A percentile compares a stretch with the other conserved stretches of the same genome.
phyloP scores from a whole-genome alignment of 2,888 invertebrate species.

The Xestoiulus laeticollis region DNA sequence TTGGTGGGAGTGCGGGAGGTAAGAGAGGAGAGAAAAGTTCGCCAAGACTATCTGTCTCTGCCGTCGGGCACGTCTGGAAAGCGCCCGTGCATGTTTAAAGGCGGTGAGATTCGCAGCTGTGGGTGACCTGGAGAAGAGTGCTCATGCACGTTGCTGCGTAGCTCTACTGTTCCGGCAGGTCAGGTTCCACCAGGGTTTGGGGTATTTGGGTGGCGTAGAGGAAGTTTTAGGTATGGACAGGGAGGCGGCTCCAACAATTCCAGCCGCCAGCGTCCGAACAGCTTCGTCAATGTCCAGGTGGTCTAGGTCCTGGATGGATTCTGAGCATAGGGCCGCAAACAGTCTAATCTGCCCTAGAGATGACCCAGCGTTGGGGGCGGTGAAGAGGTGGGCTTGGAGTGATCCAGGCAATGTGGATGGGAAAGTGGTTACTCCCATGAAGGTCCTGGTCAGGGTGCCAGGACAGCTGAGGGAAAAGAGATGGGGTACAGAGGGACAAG shows the following conservation, averaged over 20 bases:
- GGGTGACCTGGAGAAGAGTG: neutral
- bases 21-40: neutral
- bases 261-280: neutral
- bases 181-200: neutral
- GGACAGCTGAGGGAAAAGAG: neutral
- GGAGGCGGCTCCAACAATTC: neutral
- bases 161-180: neutral
- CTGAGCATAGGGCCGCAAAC: neutral
- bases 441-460: conserved; percentile 63
- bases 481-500: neutral
- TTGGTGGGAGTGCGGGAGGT: neutral
- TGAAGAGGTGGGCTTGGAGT: neutral
- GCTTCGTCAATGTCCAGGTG: neutral
- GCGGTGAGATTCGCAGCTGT: neutral
- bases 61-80: neutral
- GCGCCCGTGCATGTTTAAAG: neutral
- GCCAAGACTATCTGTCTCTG: neutral
- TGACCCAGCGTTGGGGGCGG: neutral
- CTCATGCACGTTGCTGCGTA: neutral
- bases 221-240: neutral
- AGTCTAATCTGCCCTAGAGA: neutral
- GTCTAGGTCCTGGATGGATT: neutral
- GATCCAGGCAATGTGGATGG: neutral
- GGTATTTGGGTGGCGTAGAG: neutral
- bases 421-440: neutral